phyloP scores from a whole-genome alignment of 2,113 vertebrate species.

The Perca schrenkii region DNA sequence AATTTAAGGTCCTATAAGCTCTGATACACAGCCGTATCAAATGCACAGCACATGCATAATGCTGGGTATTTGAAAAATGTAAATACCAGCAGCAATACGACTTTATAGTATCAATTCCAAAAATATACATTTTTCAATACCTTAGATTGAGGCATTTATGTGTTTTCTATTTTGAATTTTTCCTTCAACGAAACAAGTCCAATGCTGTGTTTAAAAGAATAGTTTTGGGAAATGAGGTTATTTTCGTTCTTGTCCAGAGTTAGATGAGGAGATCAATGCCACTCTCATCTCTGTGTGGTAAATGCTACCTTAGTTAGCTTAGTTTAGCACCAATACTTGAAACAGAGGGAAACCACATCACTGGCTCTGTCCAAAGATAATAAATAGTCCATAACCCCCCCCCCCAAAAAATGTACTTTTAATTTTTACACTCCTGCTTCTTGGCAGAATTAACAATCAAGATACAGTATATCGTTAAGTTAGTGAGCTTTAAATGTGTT shows the following conservation, averaged over 20 bases:
- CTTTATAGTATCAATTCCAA: no score
- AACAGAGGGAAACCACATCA: neutral
- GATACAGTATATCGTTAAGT: neutral
- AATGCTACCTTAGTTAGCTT: neutral
- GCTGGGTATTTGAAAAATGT: neutral
- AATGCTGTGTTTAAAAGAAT: neutral
- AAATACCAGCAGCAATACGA: neutral
- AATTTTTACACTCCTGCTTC: neutral
- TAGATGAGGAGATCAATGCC: neutral
- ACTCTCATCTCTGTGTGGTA: neutral
- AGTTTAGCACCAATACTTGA: neutral
- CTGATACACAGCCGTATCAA: neutral
- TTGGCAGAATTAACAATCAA: neutral
- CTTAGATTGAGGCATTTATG: neutral
- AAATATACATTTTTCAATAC: neutral
- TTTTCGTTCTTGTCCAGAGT: neutral
- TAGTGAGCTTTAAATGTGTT: neutral
- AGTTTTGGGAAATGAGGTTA: neutral
- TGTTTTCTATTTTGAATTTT: neutral
- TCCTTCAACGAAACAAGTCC: neutral
- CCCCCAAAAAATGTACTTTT: neutral
- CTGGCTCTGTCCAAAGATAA: neutral
- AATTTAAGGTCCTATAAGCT: conserved; percentile 4
- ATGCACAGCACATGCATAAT: neutral
- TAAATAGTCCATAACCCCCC: neutral